Base-by-base conservation (phyloP, 2,113 vertebrate species). In the Gracilinanus agilis region DNA sequence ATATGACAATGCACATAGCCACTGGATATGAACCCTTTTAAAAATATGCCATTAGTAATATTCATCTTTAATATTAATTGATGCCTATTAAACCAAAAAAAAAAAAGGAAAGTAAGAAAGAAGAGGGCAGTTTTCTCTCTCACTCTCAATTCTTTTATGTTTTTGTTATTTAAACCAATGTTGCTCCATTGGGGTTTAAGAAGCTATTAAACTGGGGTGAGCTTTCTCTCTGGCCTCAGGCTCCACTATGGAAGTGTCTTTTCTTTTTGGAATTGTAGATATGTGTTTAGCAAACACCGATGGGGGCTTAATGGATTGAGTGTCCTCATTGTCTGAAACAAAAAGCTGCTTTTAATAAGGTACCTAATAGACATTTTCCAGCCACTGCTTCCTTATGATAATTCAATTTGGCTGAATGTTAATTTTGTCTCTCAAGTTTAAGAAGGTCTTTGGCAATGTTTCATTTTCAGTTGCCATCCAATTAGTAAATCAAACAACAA, bases 391-490 rank as follows among this genome's bases (percentile, higher is more conserved):
- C 92, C 95, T 96, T 96, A 92, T 49, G 21, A 90, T 90, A 96
- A 94, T 95, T 95, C 54, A 95, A 40, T 95, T 9, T 92, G 61
- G 7, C 34, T 94, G 24, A 93, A 90, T 92, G 94, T 96, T 96
- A 95, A 95, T 96, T 97, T 96, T 96, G 94, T 88, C 23, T 94
- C 93, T 89, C 44, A 95, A 53, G 7, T 94, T 94, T 93, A 93
- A 93, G 91, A 10, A 89, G 0, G 90, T 0, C 12, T 3, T 40
- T 90, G 25, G 34, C 9, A 75, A 34, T 1, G n/a, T 89, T 40
- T 75, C 24, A 34, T 13, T 56, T 95, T 93, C 89, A 55, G 34
- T 61, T 90, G 54, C 44, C 83, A n/a, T 29, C 91, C 4, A 92
- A 40, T 56, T 90, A 34, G 4, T 13, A 92, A 88, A 55, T 53